These are phyloP conservation scores for Diplogasteroides magnus DNA, from an alignment of 1,140 invertebrate species.

Conservation along the genomic window DNA sequence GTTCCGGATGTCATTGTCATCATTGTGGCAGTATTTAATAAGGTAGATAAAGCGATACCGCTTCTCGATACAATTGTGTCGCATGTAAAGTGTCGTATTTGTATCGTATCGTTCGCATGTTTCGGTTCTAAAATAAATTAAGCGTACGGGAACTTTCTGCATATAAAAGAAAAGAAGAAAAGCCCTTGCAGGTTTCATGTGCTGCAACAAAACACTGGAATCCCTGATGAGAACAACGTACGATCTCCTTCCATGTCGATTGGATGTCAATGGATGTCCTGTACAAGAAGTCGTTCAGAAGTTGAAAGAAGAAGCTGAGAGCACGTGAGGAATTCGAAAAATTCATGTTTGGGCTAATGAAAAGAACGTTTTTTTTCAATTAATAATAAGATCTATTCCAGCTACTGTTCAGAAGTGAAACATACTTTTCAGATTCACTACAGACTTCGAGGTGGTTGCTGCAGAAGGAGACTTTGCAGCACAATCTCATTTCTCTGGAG, in stretches of 20 bases:
- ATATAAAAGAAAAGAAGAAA: too few species aligned
- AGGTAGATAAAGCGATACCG: too few species aligned
- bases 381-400: background rate
- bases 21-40: too few species aligned
- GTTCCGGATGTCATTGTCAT: too few species aligned
- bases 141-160: too few species aligned
- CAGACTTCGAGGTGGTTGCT: constrained; percentile 25
- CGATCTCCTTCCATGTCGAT: constrained; percentile 2
- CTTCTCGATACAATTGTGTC: too few species aligned
- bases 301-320: constrained; percentile 7
- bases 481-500: constrained; percentile 27
- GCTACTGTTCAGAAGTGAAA: constrained; percentile 10
- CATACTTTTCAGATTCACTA: constrained; percentile 22
- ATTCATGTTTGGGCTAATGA: constrained; percentile 9
- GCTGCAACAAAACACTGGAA: constrained; percentile 31
- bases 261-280: background rate
- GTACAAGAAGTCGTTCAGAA: constrained; percentile 2
- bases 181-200: constrained; percentile 31
- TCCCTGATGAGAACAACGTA: constrained; percentile 19
- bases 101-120: too few species aligned
- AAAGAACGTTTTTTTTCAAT: background rate
- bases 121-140: too few species aligned
- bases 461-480: constrained; percentile 30
- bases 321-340: constrained; percentile 24
- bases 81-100: too few species aligned